A percentile compares a stretch with the other conserved stretches of the same genome.
Evolutionary conservation across 2,797 vertebrate species (phyloP).

Genomic region (Bufotes viridis): DNA sequence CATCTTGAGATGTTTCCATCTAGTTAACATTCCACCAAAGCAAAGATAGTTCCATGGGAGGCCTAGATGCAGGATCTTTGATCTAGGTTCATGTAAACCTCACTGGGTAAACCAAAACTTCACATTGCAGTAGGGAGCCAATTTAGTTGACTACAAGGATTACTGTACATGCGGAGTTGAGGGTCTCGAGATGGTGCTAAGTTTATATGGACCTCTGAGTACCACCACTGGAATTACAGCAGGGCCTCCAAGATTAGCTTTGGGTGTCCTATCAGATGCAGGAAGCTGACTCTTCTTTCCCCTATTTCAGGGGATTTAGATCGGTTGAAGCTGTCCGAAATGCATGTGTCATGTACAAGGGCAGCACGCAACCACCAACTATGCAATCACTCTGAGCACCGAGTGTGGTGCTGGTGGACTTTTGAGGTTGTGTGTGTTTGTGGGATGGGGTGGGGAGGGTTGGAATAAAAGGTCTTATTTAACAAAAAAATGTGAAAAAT

Average conservation of each 20-base stretch:
- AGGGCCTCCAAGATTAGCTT: neutral
- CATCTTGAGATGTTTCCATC: neutral
- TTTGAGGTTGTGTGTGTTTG: conserved; percentile 5
- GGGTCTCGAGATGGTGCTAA: neutral
- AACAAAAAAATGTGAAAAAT: neutral
- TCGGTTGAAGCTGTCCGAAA: neutral
- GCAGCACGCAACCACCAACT: neutral
- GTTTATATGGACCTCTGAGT: neutral
- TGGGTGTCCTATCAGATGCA: conserved; percentile 25
- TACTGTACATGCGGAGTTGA: neutral
- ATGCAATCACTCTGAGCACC: conserved; percentile 26
- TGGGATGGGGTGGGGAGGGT: neutral
- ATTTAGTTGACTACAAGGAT: no score
- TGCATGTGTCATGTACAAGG: neutral
- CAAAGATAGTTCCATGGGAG: neutral
- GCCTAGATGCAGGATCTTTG: neutral
- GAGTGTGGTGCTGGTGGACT: neutral
- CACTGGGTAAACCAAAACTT: neutral
- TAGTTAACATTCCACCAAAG: conserved; percentile 31
- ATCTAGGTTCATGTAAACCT: neutral
- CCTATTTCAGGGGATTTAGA: conserved; percentile 4
- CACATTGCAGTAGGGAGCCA: neutral
- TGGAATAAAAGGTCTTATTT: conserved; percentile 2
- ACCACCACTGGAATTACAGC: neutral
- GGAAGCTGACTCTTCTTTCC: conserved; percentile 31